Evolutionary conservation across 1,140 invertebrate genomes (phyloP).

Genomic region (Phortica variegata): DNA sequence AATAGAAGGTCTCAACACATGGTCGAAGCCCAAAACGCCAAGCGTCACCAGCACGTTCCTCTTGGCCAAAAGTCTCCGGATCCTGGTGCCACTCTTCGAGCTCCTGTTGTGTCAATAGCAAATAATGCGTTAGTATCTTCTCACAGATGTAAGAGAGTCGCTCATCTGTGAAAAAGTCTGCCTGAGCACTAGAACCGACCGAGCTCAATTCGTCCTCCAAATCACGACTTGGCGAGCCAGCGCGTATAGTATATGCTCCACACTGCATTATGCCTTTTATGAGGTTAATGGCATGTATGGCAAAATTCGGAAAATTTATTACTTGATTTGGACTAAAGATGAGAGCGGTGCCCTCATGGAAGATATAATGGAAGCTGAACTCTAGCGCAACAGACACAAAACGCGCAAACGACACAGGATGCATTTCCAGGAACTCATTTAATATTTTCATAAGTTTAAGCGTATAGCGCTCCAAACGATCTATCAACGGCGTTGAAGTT

Average conservation of each 20-base stretch:
- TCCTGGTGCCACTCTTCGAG: constrained; percentile 86
- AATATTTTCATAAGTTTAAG: constrained; percentile 78
- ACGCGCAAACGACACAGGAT: constrained; percentile 77
- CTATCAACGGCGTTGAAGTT: constrained; percentile 57
- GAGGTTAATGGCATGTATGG: constrained; percentile 68
- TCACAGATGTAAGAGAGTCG: constrained; percentile 76
- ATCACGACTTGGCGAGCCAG: not conserved
- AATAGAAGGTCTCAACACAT: constrained; percentile 83
- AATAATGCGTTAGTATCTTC: constrained; percentile 84
- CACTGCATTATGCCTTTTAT: constrained; percentile 81
- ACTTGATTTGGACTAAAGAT: constrained; percentile 76
- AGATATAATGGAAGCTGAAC: constrained; percentile 82
- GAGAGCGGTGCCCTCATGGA: constrained; percentile 66
- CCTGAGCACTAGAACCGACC: constrained; percentile 51
- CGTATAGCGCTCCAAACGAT: constrained; percentile 77
- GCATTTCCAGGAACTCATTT: constrained; percentile 71
- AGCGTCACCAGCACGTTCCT: constrained; percentile 84
- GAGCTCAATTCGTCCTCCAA: constrained; percentile 36
- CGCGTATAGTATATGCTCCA: constrained; percentile 56
- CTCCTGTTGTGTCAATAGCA: constrained; percentile 80
- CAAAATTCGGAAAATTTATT: constrained; percentile 44
- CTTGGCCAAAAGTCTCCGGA: constrained; percentile 84
- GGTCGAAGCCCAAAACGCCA: constrained; percentile 91
- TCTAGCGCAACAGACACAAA: constrained; percentile 78
- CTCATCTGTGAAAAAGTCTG: constrained; percentile 70